Conservation (phyloP, 2,113 vertebrate species). For the Tupaia chinensis region DNA sequence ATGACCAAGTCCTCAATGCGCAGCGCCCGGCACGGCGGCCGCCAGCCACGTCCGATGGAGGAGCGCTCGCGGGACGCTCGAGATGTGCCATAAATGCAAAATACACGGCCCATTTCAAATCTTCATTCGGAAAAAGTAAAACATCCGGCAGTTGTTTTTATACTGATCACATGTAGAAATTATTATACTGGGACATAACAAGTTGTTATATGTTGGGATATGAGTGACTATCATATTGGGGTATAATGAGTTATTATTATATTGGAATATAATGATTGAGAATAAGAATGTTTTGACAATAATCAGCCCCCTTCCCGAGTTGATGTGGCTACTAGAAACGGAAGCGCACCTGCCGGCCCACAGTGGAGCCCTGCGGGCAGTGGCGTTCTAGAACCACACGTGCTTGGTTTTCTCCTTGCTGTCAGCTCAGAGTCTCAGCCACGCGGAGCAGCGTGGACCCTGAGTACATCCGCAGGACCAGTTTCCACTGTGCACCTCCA, state of each 20-base stretch:
- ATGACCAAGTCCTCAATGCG: fast-evolving
- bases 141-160: neutral
- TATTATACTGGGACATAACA: neutral
- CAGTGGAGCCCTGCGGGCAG: neutral
- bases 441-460: fast-evolving
- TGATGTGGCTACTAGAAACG: neutral
- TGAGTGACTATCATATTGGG: neutral
- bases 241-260: neutral
- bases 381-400: fast-evolving
- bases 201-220: neutral
- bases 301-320: neutral
- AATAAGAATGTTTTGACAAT: neutral
- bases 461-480: too few relatives aligned
- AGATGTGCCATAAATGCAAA: neutral
- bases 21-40: fast-evolving
- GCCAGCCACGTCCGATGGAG: fast-evolving
- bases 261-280: neutral
- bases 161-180: too few relatives aligned
- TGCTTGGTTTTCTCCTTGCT: neutral
- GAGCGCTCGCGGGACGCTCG: neutral
- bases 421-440: neutral
- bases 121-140: neutral
- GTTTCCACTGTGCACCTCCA: too few relatives aligned
- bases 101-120: neutral
- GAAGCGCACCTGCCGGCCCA: too few relatives aligned